Evolutionary conservation across 2,797 vertebrate genomes (phyloP), one percentile per base, ranked within the genome.

Genomic region (Melanotaenia nigrans): DNA sequence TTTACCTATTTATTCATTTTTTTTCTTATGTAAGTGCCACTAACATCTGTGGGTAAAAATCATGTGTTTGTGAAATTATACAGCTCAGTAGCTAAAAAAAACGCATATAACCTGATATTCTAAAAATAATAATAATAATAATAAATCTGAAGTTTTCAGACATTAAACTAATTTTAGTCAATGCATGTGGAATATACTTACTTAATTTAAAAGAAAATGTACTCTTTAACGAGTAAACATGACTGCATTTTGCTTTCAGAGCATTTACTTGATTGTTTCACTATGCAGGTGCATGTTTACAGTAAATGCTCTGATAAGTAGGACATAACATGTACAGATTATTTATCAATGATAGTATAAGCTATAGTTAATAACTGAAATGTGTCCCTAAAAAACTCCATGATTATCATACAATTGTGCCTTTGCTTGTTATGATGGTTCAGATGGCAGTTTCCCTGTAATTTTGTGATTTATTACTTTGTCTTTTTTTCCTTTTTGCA

Each of bases 391-490:
- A 67, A 47, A 60, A 61, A 11, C 24, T 51, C 11, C 5, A 18
- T 25, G 22, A 47, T 51, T 42, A 9, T 68, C 20, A 1, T 58
- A 11, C 6, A 25, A 0, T 13, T 57, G 49, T 47, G 56, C n/a
- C n/a, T 64, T 66, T 67, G 51, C 35, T 30, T 68, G 66, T 69
- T 61, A 51, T 62, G 54, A 49, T 65, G 79, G 67, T 77, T 82
- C 77, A 67, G 78, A 61, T 61, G 33, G 32, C 22, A 47, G 68
- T 58, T 54, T 81, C 59, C 55, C 67, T 38, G 12, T 20, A 3
- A 55, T 18, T 58, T 24, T 73, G 62, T 30, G 65, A 71, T 12
- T 32, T 38, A 35, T 20, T 45, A 18, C 24, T 24, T 24, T 64
- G 65, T 72, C 4, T 22, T 40, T 60, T 24, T 40, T 65, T 70